phyloP scores from a whole-genome alignment of 2,888 invertebrate genomes.

The Artemia sp. region DNA sequence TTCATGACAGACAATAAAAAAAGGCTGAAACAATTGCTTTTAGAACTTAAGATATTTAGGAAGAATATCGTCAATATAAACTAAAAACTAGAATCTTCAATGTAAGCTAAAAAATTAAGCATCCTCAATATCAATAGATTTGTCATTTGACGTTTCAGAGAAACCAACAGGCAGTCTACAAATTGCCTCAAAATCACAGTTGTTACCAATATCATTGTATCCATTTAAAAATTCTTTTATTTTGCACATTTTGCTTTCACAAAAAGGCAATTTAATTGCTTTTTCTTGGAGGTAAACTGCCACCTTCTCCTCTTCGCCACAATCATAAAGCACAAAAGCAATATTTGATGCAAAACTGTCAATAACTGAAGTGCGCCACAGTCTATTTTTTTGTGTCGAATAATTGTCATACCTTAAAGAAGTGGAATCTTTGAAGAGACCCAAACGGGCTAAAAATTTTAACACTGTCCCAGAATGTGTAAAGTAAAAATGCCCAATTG shows the following conservation, averaged over 20 bases:
- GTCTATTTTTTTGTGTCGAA: conserved; percentile 32
- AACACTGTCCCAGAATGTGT: conserved; percentile 65
- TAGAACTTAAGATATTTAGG: too few relatives aligned
- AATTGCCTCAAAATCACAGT: conserved; percentile 49
- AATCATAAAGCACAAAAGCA: conserved; percentile 52
- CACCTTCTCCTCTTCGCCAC: conserved; percentile 38
- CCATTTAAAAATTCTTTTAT: conserved; percentile 39
- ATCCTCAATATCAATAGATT: background rate
- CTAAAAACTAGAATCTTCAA: background rate
- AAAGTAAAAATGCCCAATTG: conserved; percentile 49
- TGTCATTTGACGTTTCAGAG: background rate
- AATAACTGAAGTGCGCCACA: conserved; percentile 45
- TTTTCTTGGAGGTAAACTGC: conserved; percentile 57
- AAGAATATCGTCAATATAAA: too few relatives aligned
- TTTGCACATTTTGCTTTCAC: conserved; percentile 49
- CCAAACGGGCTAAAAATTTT: conserved; percentile 53
- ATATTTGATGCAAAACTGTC: conserved; percentile 64
- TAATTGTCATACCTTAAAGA: conserved; percentile 42
- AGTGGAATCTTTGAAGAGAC: conserved; percentile 47
- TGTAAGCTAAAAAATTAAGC: background rate
- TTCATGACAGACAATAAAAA: too few relatives aligned
- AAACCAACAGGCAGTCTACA: conserved; percentile 34
- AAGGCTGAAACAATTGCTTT: too few relatives aligned
- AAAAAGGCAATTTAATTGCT: conserved; percentile 48
- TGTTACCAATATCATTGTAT: conserved; percentile 43